phyloP scores from a whole-genome alignment of 2,888 invertebrate genomes.

The Eilema caniola region DNA sequence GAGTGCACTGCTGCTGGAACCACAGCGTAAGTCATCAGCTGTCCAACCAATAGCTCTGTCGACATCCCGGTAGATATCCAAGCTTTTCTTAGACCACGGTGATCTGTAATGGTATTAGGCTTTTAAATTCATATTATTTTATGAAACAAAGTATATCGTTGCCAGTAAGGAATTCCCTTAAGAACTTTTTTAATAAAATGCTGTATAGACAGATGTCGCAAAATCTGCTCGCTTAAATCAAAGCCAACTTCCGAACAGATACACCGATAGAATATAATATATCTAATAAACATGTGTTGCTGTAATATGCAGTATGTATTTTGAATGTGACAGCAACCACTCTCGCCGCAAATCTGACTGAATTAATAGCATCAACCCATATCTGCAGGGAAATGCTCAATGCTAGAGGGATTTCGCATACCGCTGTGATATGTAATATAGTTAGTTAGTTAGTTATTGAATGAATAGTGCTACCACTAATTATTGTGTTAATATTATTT shows the following conservation, averaged over 20 bases:
- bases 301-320: constrained; percentile 7
- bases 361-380: constrained; percentile 26
- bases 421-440: neutral
- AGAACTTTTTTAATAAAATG: too few relatives aligned
- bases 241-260: neutral
- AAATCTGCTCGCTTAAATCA: neutral
- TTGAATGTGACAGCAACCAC: constrained; percentile 7
- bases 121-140: too few relatives aligned
- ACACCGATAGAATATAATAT: neutral
- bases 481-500: neutral
- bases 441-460: constrained; percentile 5
- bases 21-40: neutral
- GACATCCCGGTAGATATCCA: too few relatives aligned
- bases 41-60: too few relatives aligned
- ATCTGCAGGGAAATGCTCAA: neutral
- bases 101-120: too few relatives aligned
- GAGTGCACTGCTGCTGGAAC: neutral
- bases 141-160: too few relatives aligned
- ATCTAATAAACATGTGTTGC: neutral
- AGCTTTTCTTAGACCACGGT: too few relatives aligned
- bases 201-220: neutral
- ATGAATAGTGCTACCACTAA: neutral
- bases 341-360: constrained; percentile 18
- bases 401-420: neutral
- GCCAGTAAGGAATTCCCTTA: too few relatives aligned